Evolutionary conservation across 2,797 vertebrate species (phyloP), one percentile per base, ranked within the genome.

Genomic region (Paramormyrops hopkinsi): DNA sequence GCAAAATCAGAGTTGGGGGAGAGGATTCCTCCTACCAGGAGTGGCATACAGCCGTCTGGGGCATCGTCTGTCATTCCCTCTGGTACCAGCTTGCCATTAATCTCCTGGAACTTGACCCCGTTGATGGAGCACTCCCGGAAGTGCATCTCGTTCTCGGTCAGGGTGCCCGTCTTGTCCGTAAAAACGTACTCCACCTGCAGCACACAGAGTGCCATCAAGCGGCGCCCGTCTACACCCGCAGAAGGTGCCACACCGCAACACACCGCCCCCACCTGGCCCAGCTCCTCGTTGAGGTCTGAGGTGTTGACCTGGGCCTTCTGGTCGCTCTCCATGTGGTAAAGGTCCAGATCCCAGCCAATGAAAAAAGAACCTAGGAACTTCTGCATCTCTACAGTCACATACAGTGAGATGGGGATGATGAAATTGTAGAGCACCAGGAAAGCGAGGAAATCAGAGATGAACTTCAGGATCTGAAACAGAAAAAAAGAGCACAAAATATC

Each of bases 331-430:
- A 97, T 97, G 0, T 99, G 98, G 92, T 99, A 99, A 25, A 99
- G 96, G 93, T 99, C 98, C 94, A 99, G 95, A 94, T 99, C 99
- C 98, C 97, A 99, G 90, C 97, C 96, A 91, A 99, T 99, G 92
- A 99, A 99, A 95, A 99, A 99, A 0, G 99, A 99, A 53, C 98
- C 98, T 91, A 99, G 94, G 92, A 99, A 99, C 93, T 99, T 99
- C 94, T 99, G 98, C 98, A 99, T 98, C 96, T 99, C 99, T 89
- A 99, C 99, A 0, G 98, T 99, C 73, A 99, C 99, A 53, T 99
- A 99, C 5, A 99, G 97, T 4, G 99, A 99, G 95, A 99, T 99
- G 83, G 99, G 99, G 92, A 99, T 99, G 94, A 99, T 99, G 93
- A 99, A 99, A 95, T 99, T 99, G 94, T 99, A 99, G 85, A 99